Conservation (phyloP, 2,797 vertebrate species). For the Coregonus ussuriensis region DNA sequence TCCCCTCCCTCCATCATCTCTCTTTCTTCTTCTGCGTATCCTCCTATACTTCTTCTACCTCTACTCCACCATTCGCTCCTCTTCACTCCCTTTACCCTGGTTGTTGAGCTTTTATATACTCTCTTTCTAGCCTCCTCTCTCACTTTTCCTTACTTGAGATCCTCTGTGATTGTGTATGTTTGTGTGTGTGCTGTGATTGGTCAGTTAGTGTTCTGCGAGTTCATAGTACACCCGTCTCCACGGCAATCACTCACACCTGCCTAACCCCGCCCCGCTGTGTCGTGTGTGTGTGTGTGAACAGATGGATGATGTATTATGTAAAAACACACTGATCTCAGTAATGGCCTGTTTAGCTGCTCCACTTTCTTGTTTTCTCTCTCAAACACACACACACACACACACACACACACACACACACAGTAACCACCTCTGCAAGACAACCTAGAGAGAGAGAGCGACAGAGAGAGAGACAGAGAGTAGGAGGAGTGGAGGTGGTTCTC, state of each 20-base stretch:
- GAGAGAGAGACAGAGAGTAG: constrained; percentile 16
- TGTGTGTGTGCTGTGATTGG: constrained; percentile 20
- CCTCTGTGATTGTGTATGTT: constrained; percentile 7
- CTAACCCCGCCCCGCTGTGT: constrained; percentile 27
- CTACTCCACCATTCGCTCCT: neutral
- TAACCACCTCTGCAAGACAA: constrained; percentile 65
- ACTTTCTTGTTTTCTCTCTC: constrained; percentile 22
- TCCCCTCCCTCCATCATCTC: neutral
- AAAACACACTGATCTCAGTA: constrained; percentile 77
- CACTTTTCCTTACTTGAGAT: neutral
- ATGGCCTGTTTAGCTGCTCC: constrained; percentile 70
- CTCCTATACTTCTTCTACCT: neutral
- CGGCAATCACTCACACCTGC: constrained; percentile 46
- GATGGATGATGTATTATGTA: constrained; percentile 81
- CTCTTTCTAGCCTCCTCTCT: neutral
- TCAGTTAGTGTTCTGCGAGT: constrained; percentile 22
- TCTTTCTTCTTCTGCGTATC: neutral
- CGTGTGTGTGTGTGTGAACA: constrained; percentile 57
- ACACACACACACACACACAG: constrained; percentile 28
- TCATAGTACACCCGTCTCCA: constrained; percentile 53
- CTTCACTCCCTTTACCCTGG: constrained; percentile 1
- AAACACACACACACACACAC: constrained; percentile 15
- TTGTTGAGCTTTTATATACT: neutral
- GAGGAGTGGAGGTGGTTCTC: constrained; percentile 71
- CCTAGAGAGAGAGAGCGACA: constrained; percentile 57